Conservation (phyloP, 2,797 vertebrate species). For the Pipistrellus pygmaeus region DNA sequence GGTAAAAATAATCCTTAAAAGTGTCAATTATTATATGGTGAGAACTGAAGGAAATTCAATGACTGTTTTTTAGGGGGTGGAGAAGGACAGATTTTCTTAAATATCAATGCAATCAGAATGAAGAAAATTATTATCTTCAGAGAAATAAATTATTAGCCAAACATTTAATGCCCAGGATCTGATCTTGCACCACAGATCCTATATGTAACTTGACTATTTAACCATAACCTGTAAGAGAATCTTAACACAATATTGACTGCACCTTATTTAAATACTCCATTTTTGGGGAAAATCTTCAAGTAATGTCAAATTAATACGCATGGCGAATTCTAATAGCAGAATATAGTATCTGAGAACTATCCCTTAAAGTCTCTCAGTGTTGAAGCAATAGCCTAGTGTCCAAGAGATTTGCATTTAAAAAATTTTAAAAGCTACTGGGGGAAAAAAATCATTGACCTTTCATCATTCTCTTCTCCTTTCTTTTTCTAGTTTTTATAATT, state of each 20-base stretch:
- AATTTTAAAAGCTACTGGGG: not conserved
- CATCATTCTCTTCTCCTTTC: not conserved
- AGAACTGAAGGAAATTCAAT: conserved; percentile 8
- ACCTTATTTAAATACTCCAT: not conserved
- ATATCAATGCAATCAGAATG: not conserved
- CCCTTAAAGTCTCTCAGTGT: conserved; percentile 2
- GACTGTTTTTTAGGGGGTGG: not conserved
- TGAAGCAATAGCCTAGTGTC: conserved; percentile 49
- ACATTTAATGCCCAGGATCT: conserved; percentile 41
- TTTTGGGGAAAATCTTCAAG: conserved; percentile 14
- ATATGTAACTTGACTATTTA: conserved; percentile 49
- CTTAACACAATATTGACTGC: conserved; percentile 33
- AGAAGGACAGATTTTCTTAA: not conserved
- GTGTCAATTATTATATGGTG: not conserved
- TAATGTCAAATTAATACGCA: conserved; percentile 52
- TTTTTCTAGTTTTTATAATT: conserved; percentile 16
- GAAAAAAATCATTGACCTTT: conserved; percentile 6
- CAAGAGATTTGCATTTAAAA: not conserved
- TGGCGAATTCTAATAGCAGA: conserved; percentile 60
- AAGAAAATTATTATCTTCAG: conserved; percentile 57
- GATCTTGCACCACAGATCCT: not conserved
- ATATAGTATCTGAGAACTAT: conserved; percentile 33
- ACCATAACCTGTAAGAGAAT: not conserved
- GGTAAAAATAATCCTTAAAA: conserved; percentile 57
- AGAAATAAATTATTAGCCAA: not conserved